Evolutionary conservation across 1,140 invertebrate genomes (phyloP), one percentile per base, ranked within the genome.

Genomic region (Oppia nitens): DNA sequence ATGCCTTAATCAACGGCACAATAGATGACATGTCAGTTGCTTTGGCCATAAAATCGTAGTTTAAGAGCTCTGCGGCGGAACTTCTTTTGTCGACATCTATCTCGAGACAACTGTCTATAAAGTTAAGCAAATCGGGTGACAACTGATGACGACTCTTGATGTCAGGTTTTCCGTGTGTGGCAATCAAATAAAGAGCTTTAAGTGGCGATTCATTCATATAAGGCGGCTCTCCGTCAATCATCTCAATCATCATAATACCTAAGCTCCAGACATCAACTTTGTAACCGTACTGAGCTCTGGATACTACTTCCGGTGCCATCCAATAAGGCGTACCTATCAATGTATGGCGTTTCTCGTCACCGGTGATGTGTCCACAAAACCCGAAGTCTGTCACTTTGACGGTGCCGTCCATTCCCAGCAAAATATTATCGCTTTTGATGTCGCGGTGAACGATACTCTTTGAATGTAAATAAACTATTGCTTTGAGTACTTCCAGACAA

Each of bases 191-290:
- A 20, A 97, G 75, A 3, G 93, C 93, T 72, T 90, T 79, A 9
- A 98, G 71, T 6, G 91, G 92, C 20, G 89, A 85, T 74, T 98
- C 92, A 72, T 96, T 97, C 40, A 98, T 75, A 75, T 98, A 98
- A 2, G 95, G 95, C 20, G 94, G 94, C 70, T 97, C 89, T 0
- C 93, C 93, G 68, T 96, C 90, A 45, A 97, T 87, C 93, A 98
- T 98, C 75, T 98, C 94, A 67, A 98, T 98, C n/a, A 87, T 89
- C 92, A 98, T 95, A 51, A 98, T 97, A 17, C 93, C 93, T 75
- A 68, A 52, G 12, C 75, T 73, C 6, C 74, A 74, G 47, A 56
- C 55, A 67, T 81, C 80, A n/a, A 82, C 77, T 65, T 78, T 78
- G 9, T 78, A 77, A 11, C 79, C 79, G 68, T 81, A 81, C 60